Percentiles rank a stretch among this genome's conserved stretches.
Evolutionary conservation across 1,140 invertebrate genomes (phyloP).

Genomic region (Anthonomus grandis): DNA sequence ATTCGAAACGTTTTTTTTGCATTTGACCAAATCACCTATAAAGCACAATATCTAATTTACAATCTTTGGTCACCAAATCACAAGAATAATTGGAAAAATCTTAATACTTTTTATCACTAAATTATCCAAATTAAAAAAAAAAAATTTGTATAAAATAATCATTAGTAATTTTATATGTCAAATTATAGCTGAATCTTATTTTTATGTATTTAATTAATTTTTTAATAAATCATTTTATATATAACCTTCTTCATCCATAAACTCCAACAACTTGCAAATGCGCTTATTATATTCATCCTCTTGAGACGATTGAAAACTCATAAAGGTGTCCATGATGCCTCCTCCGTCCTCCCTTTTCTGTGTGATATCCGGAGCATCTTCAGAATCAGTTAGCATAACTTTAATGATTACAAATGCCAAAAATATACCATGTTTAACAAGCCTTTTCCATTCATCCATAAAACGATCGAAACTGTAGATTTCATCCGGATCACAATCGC

Average conservation of each 20-base stretch:
- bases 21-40: too few relatives aligned
- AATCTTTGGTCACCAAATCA: too few relatives aligned
- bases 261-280: not conserved
- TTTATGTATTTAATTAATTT: too few relatives aligned
- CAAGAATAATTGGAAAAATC: too few relatives aligned
- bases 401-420: constrained; percentile 45
- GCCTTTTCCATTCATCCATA: constrained; percentile 42
- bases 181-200: too few relatives aligned
- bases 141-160: too few relatives aligned
- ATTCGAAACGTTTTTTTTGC: too few relatives aligned
- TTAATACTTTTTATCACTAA: too few relatives aligned
- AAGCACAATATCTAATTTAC: too few relatives aligned
- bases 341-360: not conserved
- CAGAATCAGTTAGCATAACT: constrained; percentile 21
- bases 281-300: not conserved
- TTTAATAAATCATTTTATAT: not conserved
- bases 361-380: constrained; percentile 1
- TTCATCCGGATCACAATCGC: constrained; percentile 46
- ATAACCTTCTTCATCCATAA: constrained; percentile 6
- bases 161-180: too few relatives aligned
- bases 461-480: constrained; percentile 52
- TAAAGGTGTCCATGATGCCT: not conserved
- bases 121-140: too few relatives aligned
- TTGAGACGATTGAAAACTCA: not conserved
- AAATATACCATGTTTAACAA: constrained; percentile 43